Evolutionary conservation across 2,113 vertebrate genomes (phyloP).

Genomic region (Lontra canadensis): DNA sequence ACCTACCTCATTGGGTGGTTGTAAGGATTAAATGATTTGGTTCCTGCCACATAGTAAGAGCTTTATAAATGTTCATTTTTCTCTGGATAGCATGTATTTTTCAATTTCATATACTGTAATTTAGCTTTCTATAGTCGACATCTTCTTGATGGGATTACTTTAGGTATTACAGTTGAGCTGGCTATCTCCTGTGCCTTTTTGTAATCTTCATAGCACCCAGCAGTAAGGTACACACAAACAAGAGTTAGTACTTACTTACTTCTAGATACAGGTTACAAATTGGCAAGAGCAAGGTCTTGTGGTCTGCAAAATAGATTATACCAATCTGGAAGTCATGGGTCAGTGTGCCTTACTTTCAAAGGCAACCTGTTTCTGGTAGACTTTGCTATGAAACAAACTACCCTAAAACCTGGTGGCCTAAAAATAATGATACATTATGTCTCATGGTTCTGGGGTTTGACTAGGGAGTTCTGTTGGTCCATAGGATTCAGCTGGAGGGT

Average conservation of each 20-base stretch:
- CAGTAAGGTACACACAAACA: not conserved
- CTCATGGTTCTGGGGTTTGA: not conserved
- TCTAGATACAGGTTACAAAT: not conserved
- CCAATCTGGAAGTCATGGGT: not conserved
- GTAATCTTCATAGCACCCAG: not conserved
- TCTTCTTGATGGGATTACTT: not conserved
- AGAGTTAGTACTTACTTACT: not conserved
- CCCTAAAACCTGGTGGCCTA: not conserved
- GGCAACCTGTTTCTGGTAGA: not conserved
- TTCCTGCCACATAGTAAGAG: not conserved
- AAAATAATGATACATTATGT: not conserved
- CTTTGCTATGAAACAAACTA: not conserved
- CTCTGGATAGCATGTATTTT: not conserved
- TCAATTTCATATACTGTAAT: not conserved
- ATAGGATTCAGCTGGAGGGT: not conserved
- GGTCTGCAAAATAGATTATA: not conserved
- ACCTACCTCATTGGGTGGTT: not conserved
- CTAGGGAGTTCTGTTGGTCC: not conserved
- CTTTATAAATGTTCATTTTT: not conserved
- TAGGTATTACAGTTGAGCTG: not conserved
- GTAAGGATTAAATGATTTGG: not conserved
- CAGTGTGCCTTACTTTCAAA: not conserved
- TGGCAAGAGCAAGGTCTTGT: too few relatives aligned
- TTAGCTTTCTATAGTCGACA: not conserved
- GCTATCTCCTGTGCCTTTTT: not conserved